These are phyloP conservation scores for Micoletzkya japonica DNA, from an alignment of 2,888 invertebrate species.

Conservation along the genomic window DNA sequence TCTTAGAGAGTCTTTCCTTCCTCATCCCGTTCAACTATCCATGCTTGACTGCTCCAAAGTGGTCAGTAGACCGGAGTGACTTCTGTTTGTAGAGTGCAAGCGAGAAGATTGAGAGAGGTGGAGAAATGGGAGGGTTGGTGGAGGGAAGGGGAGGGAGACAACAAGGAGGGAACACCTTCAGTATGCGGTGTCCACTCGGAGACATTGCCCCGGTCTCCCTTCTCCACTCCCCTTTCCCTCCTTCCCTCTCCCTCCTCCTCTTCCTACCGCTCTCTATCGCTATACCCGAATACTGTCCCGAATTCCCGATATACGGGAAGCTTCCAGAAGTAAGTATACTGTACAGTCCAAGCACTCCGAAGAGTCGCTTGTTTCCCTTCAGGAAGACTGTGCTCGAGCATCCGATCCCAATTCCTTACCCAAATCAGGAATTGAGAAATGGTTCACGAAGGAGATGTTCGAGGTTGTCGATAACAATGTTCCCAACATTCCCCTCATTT, in stretches of 20 bases:
- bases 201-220: not conserved
- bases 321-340: conserved; percentile 26
- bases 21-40: no score
- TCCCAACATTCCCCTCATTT: not conserved
- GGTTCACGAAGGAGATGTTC: conserved; percentile 58
- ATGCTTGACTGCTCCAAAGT: no score
- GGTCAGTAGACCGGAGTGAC: no score
- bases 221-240: not conserved
- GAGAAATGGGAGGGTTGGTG: no score
- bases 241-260: not conserved
- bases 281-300: conserved; percentile 38
- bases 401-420: conserved; percentile 52
- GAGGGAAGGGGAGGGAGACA: not conserved
- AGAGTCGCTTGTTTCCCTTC: not conserved
- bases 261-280: not conserved
- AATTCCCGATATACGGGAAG: conserved; percentile 32
- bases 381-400: conserved; percentile 35
- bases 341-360: not conserved
- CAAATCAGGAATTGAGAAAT: conserved; percentile 47
- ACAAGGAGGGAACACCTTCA: not conserved
- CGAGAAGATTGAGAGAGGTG: no score
- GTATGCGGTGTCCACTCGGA: not conserved
- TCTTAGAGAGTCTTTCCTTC: not conserved
- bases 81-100: no score
- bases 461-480: conserved; percentile 29